These are phyloP conservation scores for Lutraria rhynchaena DNA, from an alignment of 1,140 invertebrate genomes.

Conservation along the genomic window DNA sequence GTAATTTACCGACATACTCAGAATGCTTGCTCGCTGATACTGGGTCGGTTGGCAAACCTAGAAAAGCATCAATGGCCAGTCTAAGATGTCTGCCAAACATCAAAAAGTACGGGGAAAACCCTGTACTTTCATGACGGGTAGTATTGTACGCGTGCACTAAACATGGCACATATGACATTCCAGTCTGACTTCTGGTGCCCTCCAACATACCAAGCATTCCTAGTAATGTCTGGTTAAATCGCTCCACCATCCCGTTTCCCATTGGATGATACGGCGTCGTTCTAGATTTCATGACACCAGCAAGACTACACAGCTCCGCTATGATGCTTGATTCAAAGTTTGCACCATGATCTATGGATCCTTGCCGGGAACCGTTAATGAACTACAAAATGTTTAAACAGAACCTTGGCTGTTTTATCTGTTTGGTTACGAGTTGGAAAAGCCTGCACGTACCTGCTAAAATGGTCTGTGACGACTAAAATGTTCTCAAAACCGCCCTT, in stretches of 20 bases:
- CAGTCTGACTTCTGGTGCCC: not conserved
- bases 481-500: slow-evolving; percentile 51
- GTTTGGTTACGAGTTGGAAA: slow-evolving; percentile 22
- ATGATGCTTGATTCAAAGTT: slow-evolving; percentile 44
- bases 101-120: slow-evolving; percentile 7
- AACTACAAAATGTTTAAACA: slow-evolving; percentile 27
- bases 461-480: slow-evolving; percentile 46
- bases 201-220: slow-evolving; percentile 48
- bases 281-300: slow-evolving; percentile 22
- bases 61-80: slow-evolving; percentile 18
- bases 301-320: slow-evolving; percentile 33
- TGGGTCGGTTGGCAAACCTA: too few relatives aligned
- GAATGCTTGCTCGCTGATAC: too few relatives aligned
- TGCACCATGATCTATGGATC: slow-evolving; percentile 44
- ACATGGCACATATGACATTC: slow-evolving; percentile 23
- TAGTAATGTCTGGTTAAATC: slow-evolving; percentile 46
- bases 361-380: slow-evolving; percentile 36
- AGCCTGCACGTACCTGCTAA: slow-evolving; percentile 36
- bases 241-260: slow-evolving; percentile 41
- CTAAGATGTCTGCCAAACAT: slow-evolving; percentile 23
- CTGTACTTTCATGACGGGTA: slow-evolving; percentile 28
- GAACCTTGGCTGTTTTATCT: slow-evolving; percentile 25
- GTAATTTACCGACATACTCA: too few relatives aligned
- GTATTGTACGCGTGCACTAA: slow-evolving; percentile 37
- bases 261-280: slow-evolving; percentile 58